Conservation (phyloP, 1,140 invertebrate genomes). For the Penaeus chinensis region DNA sequence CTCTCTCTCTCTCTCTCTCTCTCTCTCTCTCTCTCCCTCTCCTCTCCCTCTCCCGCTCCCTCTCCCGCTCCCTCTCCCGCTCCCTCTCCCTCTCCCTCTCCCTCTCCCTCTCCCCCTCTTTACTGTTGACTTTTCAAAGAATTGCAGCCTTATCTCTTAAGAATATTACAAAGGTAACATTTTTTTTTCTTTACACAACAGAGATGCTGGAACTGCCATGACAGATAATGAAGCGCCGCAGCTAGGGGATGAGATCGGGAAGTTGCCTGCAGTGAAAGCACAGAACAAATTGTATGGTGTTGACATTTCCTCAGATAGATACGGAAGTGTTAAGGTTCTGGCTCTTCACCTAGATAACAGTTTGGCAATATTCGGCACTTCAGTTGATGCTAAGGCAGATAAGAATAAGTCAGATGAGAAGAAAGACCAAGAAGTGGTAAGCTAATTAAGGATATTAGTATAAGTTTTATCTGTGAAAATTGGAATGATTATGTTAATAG, state of each 20-base stretch:
- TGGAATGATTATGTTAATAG: too few species aligned
- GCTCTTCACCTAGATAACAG: constrained; percentile 73
- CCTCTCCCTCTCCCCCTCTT: too few species aligned
- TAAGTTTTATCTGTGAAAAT: too few species aligned
- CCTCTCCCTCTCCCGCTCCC: too few species aligned
- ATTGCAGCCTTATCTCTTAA: too few species aligned
- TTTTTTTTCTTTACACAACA: constrained; percentile 16
- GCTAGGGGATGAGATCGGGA: constrained; percentile 78
- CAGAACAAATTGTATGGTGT: constrained; percentile 79
- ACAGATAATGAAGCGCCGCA: constrained; percentile 62
- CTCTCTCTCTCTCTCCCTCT: too few species aligned
- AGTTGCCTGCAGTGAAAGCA: constrained; percentile 77
- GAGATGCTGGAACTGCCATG: constrained; percentile 54
- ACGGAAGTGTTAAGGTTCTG: constrained; percentile 71
- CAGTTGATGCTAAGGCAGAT: constrained; percentile 8
- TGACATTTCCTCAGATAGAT: constrained; percentile 76
- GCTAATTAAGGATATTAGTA: neutral
- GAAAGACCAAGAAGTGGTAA: neutral
- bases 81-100: too few species aligned
- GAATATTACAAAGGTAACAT: too few species aligned
- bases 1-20: too few species aligned
- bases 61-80: too few species aligned
- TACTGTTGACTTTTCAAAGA: too few species aligned
- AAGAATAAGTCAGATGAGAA: neutral
- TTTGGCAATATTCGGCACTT: constrained; percentile 11